Evolutionary conservation across 2,888 invertebrate species (phyloP).

Genomic region (Drosophila stalkeri): DNA sequence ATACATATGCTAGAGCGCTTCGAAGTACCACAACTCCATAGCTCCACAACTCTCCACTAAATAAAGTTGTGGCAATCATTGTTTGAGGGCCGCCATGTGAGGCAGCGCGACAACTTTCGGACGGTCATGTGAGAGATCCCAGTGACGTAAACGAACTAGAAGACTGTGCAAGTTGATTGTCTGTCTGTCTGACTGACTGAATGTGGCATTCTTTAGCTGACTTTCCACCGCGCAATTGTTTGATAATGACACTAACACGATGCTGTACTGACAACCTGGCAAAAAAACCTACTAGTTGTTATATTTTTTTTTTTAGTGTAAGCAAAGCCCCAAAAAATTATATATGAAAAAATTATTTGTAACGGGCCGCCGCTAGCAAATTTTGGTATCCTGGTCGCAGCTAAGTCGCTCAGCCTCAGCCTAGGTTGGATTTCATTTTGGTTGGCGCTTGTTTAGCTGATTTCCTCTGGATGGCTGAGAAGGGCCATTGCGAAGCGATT

Average conservation of each 20-base stretch:
- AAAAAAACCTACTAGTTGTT: conserved; percentile 32
- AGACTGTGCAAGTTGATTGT: background rate
- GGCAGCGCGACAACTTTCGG: conserved; percentile 51
- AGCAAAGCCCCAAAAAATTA: conserved; percentile 51
- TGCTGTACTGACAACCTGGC: conserved; percentile 70
- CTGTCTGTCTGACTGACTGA: background rate
- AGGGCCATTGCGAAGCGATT: conserved; percentile 64
- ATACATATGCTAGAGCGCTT: background rate
- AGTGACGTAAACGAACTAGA: conserved; percentile 9
- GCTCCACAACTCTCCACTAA: conserved; percentile 1
- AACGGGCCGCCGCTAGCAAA: conserved; percentile 62
- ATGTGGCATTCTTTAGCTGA: conserved; percentile 40
- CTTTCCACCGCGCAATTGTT: conserved; percentile 61
- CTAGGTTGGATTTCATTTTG: conserved; percentile 59
- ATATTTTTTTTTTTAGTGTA: conserved; percentile 5
- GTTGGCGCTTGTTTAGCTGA: conserved; percentile 54
- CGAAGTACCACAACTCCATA: background rate
- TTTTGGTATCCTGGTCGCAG: conserved; percentile 25
- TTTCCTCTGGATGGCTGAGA: conserved; percentile 47
- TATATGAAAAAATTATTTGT: conserved; percentile 70
- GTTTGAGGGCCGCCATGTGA: conserved; percentile 48
- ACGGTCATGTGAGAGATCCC: conserved; percentile 51
- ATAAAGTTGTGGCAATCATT: conserved; percentile 64
- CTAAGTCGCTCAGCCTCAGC: conserved; percentile 14
- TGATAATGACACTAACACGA: conserved; percentile 80